These are phyloP conservation scores for Himantopus leucocephalus DNA, from an alignment of 2,113 vertebrate species.

Conservation along the genomic window DNA sequence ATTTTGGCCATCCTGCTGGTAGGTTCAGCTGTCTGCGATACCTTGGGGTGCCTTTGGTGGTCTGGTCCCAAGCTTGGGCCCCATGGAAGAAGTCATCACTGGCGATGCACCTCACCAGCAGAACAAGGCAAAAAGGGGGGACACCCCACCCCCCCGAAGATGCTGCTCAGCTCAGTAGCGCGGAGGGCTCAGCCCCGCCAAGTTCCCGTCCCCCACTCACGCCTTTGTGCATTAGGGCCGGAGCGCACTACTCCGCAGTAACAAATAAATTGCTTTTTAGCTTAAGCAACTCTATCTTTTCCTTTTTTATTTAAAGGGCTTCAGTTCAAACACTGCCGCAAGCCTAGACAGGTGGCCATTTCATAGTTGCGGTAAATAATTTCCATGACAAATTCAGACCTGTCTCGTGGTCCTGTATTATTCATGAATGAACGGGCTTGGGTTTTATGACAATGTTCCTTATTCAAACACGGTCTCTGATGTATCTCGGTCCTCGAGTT, in stretches of 20 bases:
- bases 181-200: not conserved
- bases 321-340: not conserved
- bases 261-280: not conserved
- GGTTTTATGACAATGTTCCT: not conserved
- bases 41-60: not conserved
- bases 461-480: not conserved
- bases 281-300: not conserved
- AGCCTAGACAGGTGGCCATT: conserved; percentile 3
- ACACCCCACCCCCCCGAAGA: not conserved
- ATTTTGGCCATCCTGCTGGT: not conserved
- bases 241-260: fast-evolving
- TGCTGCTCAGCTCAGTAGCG: fast-evolving
- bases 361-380: conserved; percentile 40
- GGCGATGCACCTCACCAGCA: not conserved
- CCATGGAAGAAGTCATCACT: not conserved
- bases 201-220: fast-evolving
- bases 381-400: conserved; percentile 50
- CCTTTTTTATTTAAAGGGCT: not conserved
- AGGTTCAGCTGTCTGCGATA: not conserved
- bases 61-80: not conserved
- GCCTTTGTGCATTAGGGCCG: not conserved
- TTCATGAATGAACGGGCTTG: conserved; percentile 31
- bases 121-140: not conserved
- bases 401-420: conserved; percentile 32
- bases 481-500: not conserved